Percentiles rank a stretch among this genome's conserved stretches.
These are phyloP conservation scores for Sinocyclocheilus anophthalmus DNA, from an alignment of 2,113 vertebrate genomes.

Conservation along the genomic window DNA sequence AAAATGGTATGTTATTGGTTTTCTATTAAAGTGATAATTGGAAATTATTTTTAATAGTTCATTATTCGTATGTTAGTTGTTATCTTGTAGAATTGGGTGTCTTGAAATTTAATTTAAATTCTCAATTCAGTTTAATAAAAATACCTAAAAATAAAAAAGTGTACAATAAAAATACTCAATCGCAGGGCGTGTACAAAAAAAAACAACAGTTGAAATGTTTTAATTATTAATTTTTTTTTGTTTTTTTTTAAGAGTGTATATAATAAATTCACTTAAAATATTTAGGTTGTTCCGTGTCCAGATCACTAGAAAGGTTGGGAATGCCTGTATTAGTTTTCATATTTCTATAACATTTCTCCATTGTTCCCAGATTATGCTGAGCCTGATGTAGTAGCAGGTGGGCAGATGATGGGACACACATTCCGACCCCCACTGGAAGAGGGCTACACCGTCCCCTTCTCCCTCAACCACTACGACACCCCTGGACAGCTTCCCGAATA, in stretches of 20 bases:
- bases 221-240: not conserved
- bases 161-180: not conserved
- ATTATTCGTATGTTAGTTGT: no score
- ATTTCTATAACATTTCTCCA: not conserved
- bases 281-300: not conserved
- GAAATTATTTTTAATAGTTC: no score
- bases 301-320: not conserved
- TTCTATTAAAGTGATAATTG: not conserved
- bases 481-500: constrained; percentile 80
- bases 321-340: not conserved
- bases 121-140: not conserved
- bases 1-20: not conserved
- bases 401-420: constrained; percentile 76
- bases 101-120: not conserved
- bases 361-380: constrained; percentile 79
- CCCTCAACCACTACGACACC: constrained; percentile 77
- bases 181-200: not conserved
- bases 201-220: not conserved
- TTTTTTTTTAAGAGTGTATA: no score
- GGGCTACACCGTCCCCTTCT: constrained; percentile 80
- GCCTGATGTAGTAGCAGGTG: constrained; percentile 70
- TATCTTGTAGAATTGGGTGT: not conserved
- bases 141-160: not conserved
- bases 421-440: constrained; percentile 76
- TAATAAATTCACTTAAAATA: not conserved